Evolutionary conservation across 2,888 invertebrate species (phyloP), one percentile per base, ranked within the genome.

Genomic region (Drosophila neotestacea): DNA sequence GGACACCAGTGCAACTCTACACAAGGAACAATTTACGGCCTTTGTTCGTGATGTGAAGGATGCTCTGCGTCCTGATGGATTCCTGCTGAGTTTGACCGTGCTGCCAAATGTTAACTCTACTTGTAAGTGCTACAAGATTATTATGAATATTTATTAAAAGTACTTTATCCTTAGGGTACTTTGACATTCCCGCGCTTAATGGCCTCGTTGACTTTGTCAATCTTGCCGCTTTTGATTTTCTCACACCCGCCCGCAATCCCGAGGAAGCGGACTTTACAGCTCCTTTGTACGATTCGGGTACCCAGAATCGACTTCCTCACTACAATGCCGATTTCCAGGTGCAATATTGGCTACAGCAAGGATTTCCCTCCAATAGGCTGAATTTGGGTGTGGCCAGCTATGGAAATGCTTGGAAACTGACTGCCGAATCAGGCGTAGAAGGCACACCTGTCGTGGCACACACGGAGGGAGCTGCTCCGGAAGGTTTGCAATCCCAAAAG

Each of bases 21-120:
- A 97, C 85, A 95, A 95, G 61, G 96, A 96, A 90, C 96, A 96
- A 65, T 97, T 96, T 90, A 96, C 96, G 0, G 95, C 96, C 0
- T 93, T 97, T 6, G 95, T 96, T 0, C 94, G 96, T 9, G 96
- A 97, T 85, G 81, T 96, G 72, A 96, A 95, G 88, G 95, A 95
- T 70, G 95, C 95, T 1, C 94, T 97, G 54, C 94, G 94, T 60
- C 93, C 95, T 9, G 95, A 95, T 80, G 95, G 95, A 9, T 93
- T 94, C 85, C 93, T 95, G 86, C 92, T 97, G 1, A 93, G 95
- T 0, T 73, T 96, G 66, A 94, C 96, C 0, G 95, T 96, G 1
- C 92, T 96, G 11, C 97, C 97, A n/a, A 96, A 97, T 88, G 95
- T 97, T 6, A 97, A 97, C 89, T 93, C 95, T 32, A 93, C 94